Base-by-base conservation (phyloP, 2,113 vertebrate species). In the Trichechus manatus region DNA sequence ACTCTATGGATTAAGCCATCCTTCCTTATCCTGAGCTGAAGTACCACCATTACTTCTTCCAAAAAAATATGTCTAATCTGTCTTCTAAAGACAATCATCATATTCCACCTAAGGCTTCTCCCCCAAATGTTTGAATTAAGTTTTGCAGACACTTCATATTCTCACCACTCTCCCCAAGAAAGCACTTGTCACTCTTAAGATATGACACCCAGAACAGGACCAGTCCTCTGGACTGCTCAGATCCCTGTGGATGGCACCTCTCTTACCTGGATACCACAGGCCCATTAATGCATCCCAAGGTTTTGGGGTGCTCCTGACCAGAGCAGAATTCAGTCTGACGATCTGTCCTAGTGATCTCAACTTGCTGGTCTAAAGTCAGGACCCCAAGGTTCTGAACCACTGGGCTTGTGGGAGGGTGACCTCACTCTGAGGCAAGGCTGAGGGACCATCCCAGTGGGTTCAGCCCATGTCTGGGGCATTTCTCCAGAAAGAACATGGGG, bases 21-120 rank as follows among this genome's bases (percentile, higher is more conserved):
- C 7, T 10, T 33, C 80, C 53, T 33, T 20, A 1, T 4, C 50
- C 56, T 29, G 9, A 91, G 31, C 59, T 25, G 33, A 11, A 63
- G n/a, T 2, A 4, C 14, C 27, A 59, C 61, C n/a, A 68, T 44
- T 6, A 3, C 22, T 19, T 31, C 8, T 15, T 42, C 29, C 83
- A 13, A 23, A 1, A 1, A 68, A 33, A 33, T 31, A 63, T 0
- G 11, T 8, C 1, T 3, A 3, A 11, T 31, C 25, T 68, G 31
- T 75, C 77, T 63, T 75, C 75, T 59, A 72, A 70, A 85, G 42
- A n/a, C 8, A 9, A 59, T 5, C 9, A 19, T 25, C 11, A 0
- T 8, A 4, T 5, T 61, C 72, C 56, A 7, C 59, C 61, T 22
- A 77, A 23, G 22, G 39, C 23, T 63, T 63, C 78, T 78, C 33